Percentiles rank a stretch among this genome's conserved stretches.
Conservation (phyloP, 1,140 invertebrate species). For the Macrocentrus cingulum region DNA sequence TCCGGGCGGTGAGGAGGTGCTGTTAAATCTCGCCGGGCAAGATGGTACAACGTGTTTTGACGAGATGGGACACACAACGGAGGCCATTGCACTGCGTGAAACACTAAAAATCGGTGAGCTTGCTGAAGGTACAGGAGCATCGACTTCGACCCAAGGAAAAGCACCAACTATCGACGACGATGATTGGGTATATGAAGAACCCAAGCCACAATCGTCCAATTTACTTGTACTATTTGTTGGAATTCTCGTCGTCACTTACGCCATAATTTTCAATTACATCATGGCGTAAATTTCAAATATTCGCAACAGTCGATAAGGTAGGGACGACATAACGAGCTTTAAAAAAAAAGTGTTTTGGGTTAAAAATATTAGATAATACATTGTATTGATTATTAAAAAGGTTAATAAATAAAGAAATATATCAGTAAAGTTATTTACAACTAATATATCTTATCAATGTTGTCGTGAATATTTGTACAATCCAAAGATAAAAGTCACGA, state of each 20-base stretch:
- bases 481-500: too few relatives aligned
- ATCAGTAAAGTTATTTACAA: neutral
- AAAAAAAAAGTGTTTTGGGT: too few relatives aligned
- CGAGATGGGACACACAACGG: constrained; percentile 80
- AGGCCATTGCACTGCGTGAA: constrained; percentile 72
- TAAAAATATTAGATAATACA: too few relatives aligned
- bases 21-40: constrained; percentile 72
- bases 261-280: constrained; percentile 37
- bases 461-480: too few relatives aligned
- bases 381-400: too few relatives aligned
- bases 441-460: too few relatives aligned
- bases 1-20: constrained; percentile 83
- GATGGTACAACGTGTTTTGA: constrained; percentile 78
- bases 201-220: constrained; percentile 30
- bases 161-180: constrained; percentile 36
- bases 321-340: neutral
- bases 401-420: neutral
- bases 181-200: constrained; percentile 39
- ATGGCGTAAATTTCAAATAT: constrained; percentile 24
- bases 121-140: constrained; percentile 21
- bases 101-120: constrained; percentile 70
- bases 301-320: too few relatives aligned
- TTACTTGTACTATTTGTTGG: constrained; percentile 26
- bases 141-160: neutral
- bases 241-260: constrained; percentile 35